Conservation (phyloP, 2,113 vertebrate species). For the Hippoglossus stenolepis region DNA sequence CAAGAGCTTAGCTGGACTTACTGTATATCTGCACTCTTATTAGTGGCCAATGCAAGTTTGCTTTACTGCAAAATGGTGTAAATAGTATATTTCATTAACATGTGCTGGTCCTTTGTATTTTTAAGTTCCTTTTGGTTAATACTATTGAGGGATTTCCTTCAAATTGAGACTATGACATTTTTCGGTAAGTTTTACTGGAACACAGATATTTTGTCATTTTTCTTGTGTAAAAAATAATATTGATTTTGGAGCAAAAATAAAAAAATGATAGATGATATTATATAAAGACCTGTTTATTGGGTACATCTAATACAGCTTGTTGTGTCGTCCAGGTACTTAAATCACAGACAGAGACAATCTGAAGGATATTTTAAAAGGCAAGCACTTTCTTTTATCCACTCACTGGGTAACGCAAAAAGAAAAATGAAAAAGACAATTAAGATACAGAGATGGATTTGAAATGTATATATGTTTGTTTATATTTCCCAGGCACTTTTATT, state of each 20-base stretch:
- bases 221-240: too few species aligned
- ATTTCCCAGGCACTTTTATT: not conserved
- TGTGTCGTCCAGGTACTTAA: slow-evolving; percentile 59
- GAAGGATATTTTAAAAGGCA: not conserved
- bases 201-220: not conserved
- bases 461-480: slow-evolving; percentile 20
- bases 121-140: not conserved
- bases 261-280: not conserved
- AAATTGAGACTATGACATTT: not conserved
- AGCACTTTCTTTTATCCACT: slow-evolving; percentile 14
- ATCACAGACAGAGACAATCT: slow-evolving; percentile 15
- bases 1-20: not conserved
- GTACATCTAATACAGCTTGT: slow-evolving; percentile 9
- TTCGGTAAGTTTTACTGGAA: not conserved
- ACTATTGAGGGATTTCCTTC: not conserved
- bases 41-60: not conserved
- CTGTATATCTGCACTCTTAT: not conserved
- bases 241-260: slow-evolving; percentile 1
- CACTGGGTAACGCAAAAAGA: not conserved
- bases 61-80: slow-evolving; percentile 20
- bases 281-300: not conserved
- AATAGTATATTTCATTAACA: not conserved
- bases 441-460: not conserved
- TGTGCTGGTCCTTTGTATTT: not conserved
- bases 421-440: not conserved